Evolutionary conservation across 2,888 invertebrate species (phyloP).

Genomic region (Cosmopolites sordidus): DNA sequence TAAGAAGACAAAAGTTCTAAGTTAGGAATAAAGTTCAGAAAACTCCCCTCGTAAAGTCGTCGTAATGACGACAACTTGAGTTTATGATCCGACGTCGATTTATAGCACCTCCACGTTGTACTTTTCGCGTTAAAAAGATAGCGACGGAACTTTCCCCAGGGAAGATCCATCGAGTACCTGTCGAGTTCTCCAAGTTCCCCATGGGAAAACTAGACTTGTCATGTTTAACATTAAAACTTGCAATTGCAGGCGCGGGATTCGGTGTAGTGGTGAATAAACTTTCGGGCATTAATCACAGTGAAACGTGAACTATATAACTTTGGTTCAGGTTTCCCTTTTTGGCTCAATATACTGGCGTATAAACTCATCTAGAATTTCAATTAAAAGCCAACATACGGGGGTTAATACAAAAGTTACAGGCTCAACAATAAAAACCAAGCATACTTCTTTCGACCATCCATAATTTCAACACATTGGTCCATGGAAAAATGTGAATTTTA

Average conservation of each 20-base stretch:
- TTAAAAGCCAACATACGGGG: no score
- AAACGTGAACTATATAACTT: no score
- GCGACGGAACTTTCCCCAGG: slow-evolving; percentile 7
- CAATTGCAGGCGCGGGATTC: neutral
- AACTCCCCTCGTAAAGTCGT: slow-evolving; percentile 16
- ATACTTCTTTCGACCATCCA: no score
- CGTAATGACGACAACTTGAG: slow-evolving; percentile 14
- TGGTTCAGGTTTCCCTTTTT: no score
- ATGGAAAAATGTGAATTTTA: no score
- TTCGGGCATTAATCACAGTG: no score
- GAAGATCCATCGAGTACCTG: slow-evolving; percentile 5
- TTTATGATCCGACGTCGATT: slow-evolving; percentile 17
- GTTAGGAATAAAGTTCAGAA: slow-evolving; percentile 15
- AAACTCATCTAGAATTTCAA: no score
- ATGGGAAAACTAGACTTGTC: neutral
- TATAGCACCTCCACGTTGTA: slow-evolving; percentile 5
- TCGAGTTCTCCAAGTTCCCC: neutral
- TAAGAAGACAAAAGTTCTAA: slow-evolving; percentile 6
- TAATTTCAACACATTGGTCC: no score
- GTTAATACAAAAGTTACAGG: no score
- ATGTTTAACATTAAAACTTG: slow-evolving; percentile 8
- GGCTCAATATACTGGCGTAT: no score
- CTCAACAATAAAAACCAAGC: no score
- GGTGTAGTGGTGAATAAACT: no score
- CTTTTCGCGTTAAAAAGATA: slow-evolving; percentile 12